These are phyloP conservation scores for Phaetusa simplex DNA, from an alignment of 2,113 vertebrate genomes.

Conservation along the genomic window DNA sequence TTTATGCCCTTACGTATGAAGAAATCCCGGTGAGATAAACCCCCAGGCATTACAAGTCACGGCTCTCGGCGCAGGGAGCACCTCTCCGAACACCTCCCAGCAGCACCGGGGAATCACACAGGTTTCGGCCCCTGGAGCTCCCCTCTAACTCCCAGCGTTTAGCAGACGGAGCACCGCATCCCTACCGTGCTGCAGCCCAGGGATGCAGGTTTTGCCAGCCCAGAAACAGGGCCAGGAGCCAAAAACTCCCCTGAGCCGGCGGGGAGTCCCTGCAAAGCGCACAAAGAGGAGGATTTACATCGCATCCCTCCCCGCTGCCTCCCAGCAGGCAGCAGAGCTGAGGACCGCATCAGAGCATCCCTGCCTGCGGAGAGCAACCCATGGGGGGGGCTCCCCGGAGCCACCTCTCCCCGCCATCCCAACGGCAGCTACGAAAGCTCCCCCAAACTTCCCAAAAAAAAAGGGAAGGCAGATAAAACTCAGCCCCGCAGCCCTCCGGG, in stretches of 20 bases:
- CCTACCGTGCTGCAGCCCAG: neutral
- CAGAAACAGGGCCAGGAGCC: neutral
- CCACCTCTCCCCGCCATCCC: neutral
- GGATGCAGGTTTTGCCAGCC: neutral
- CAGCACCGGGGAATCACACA: neutral
- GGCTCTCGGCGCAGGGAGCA: accelerated
- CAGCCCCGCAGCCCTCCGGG: accelerated
- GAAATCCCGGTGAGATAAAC: neutral
- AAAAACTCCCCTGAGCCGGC: neutral
- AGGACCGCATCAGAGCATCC: neutral
- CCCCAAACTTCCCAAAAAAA: neutral
- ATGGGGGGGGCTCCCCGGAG: accelerated
- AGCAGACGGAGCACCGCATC: neutral
- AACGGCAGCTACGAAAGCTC: neutral
- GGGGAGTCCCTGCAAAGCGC: neutral
- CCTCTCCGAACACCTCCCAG: neutral
- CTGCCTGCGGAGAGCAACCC: neutral
- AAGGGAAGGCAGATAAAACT: neutral
- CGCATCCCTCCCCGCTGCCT: neutral
- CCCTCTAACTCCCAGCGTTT: neutral
- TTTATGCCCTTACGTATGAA: accelerated
- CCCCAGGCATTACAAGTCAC: neutral
- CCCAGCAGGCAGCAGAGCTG: neutral
- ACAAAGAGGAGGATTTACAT: neutral
- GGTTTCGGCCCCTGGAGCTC: neutral